Percentiles rank a stretch among this genome's conserved stretches.
Evolutionary conservation across 92 coral and sea anemone species (phyloP).

Genomic region (Chrysogorgia sp.): DNA sequence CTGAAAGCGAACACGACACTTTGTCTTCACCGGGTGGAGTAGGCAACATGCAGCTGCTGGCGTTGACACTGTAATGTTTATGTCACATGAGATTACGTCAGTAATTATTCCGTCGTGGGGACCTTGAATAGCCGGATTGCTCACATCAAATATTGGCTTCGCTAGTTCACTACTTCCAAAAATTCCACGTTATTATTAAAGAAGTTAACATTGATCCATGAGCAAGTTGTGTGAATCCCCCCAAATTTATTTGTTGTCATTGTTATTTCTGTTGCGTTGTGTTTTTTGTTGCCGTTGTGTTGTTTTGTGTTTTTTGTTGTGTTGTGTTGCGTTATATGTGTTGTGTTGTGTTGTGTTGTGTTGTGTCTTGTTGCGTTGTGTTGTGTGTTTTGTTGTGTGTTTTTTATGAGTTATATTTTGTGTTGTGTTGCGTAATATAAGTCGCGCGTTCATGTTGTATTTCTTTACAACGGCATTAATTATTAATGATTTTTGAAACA

Average conservation of each 20-base stretch:
- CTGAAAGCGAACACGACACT: too few species aligned
- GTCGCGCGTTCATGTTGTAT: neutral
- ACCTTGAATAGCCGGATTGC: neutral
- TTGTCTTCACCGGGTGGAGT: too few species aligned
- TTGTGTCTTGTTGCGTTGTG: neutral
- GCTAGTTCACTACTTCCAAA: too few species aligned
- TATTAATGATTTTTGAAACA: too few species aligned
- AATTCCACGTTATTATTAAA: too few species aligned
- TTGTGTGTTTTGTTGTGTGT: neutral
- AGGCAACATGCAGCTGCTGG: neutral
- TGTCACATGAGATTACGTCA: neutral
- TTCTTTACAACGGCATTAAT: too few species aligned
- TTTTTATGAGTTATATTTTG: neutral
- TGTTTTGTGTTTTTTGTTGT: neutral
- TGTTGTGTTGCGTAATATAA: neutral
- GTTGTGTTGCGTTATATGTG: neutral
- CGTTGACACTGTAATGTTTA: neutral
- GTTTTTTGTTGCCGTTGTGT: neutral
- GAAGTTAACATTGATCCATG: too few species aligned
- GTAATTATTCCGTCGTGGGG: neutral
- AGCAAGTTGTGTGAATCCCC: too few species aligned
- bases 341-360: neutral
- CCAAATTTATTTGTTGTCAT: too few species aligned
- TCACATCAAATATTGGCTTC: neutral
- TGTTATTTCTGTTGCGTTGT: too few species aligned